A percentile compares a stretch with the other conserved stretches of the same genome.
phyloP scores from a whole-genome alignment of 2,113 vertebrate species.

The Pampusana beccarii region DNA sequence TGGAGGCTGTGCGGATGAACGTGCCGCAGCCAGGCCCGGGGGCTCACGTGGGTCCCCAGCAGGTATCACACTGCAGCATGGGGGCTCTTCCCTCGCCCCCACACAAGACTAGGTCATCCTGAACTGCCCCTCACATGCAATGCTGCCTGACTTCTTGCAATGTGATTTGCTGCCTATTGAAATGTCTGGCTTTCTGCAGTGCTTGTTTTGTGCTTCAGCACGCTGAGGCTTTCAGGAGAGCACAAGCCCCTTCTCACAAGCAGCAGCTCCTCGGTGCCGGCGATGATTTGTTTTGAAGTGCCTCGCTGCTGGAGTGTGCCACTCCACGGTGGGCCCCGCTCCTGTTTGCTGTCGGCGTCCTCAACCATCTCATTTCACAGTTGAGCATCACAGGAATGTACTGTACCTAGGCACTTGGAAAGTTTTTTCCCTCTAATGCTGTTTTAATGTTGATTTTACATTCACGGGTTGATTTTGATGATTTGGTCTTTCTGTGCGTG shows the following conservation, averaged over 20 bases:
- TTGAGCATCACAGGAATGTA: fast-evolving
- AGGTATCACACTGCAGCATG: background rate
- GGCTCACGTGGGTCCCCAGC: background rate
- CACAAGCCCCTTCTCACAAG: background rate
- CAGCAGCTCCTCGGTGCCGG: background rate
- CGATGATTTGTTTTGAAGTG: background rate
- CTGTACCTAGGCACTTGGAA: background rate
- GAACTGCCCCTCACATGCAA: background rate
- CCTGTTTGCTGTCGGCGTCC: too few relatives aligned
- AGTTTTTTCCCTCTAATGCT: background rate
- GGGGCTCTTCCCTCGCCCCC: background rate
- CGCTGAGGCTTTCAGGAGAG: background rate
- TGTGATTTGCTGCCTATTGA: background rate
- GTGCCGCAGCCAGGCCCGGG: background rate
- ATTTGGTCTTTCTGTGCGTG: background rate
- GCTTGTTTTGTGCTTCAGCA: background rate
- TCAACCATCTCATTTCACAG: too few relatives aligned
- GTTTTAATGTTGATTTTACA: background rate
- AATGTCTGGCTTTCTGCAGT: background rate
- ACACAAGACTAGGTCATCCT: background rate
- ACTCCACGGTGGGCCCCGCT: too few relatives aligned
- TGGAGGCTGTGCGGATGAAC: background rate
- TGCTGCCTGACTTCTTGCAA: background rate
- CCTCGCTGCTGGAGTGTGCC: background rate
- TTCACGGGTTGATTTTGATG: background rate